These are phyloP conservation scores for Sitobion miscanthi DNA, from an alignment of 1,140 invertebrate species.

Conservation along the genomic window DNA sequence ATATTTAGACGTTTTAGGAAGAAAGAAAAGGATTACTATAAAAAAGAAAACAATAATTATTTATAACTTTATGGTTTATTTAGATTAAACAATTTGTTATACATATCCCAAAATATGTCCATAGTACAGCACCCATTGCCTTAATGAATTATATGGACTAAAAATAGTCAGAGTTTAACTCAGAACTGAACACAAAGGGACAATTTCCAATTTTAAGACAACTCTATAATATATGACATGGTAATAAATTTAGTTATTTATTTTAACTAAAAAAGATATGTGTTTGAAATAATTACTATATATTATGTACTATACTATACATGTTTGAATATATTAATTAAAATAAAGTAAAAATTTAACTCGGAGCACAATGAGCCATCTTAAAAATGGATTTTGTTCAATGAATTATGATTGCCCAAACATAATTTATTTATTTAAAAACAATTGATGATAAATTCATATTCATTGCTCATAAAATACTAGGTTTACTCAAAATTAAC, in stretches of 20 bases:
- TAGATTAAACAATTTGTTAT: conserved; percentile 30
- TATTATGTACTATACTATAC: not conserved
- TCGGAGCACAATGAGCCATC: not conserved
- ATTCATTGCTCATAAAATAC: conserved; percentile 18
- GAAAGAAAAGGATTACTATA: conserved; percentile 26
- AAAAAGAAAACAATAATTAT: conserved; percentile 40
- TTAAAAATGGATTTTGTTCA: conserved; percentile 40
- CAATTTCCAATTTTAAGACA: conserved; percentile 42
- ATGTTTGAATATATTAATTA: not conserved
- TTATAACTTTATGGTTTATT: conserved; percentile 44
- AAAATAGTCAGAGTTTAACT: conserved; percentile 17
- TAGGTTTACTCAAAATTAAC: not conserved
- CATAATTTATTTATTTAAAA: conserved; percentile 24
- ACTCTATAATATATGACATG: not conserved
- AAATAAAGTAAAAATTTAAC: not conserved
- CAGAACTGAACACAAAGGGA: conserved; percentile 19
- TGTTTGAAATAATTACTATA: not conserved
- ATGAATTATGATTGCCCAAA: not conserved
- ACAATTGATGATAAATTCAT: not conserved
- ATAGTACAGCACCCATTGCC: conserved; percentile 13
- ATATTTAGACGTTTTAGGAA: conserved; percentile 1
- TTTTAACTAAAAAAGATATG: conserved; percentile 20
- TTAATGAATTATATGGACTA: conserved; percentile 26
- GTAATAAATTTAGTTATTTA: not conserved
- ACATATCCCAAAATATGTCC: conserved; percentile 44